These are phyloP conservation scores for Bombus fervidus DNA, from an alignment of 1,140 invertebrate species.

Conservation along the genomic window DNA sequence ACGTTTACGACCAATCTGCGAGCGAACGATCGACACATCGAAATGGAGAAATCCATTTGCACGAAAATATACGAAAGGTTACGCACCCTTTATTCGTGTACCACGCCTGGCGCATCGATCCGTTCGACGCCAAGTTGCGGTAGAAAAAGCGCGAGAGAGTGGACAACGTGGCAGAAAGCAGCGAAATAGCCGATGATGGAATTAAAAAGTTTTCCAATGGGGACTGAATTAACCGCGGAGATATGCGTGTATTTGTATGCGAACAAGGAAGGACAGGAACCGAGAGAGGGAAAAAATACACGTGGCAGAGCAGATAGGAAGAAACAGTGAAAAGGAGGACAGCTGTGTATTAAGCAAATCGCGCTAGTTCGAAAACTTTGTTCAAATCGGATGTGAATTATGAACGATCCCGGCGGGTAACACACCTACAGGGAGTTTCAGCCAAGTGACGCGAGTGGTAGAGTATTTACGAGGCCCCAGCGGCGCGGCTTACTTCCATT, in stretches of 20 bases:
- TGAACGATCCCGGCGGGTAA: constrained; percentile 56
- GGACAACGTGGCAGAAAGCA: not conserved
- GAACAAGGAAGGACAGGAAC: not conserved
- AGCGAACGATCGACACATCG: not conserved
- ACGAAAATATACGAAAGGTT: not conserved
- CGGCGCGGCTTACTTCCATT: constrained; percentile 57
- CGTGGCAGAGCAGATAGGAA: not conserved
- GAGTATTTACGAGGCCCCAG: constrained; percentile 64
- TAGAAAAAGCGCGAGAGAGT: not conserved
- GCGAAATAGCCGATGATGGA: constrained; percentile 57
- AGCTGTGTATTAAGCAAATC: constrained; percentile 64
- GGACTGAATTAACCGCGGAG: constrained; percentile 45
- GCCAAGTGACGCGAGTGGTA: constrained; percentile 44
- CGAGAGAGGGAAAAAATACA: not conserved
- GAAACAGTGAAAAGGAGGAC: constrained; percentile 38
- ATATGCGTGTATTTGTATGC: not conserved
- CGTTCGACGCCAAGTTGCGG: not conserved
- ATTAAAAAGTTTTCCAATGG: constrained; percentile 66
- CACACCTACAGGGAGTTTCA: constrained; percentile 50
- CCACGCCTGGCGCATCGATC: constrained; percentile 5
- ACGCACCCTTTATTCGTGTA: not conserved
- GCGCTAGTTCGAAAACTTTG: constrained; percentile 62
- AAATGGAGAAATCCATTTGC: not conserved
- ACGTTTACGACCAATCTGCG: not conserved
- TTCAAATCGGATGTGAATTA: constrained; percentile 69